phyloP scores from a whole-genome alignment of 2,888 invertebrate species.

The Dasypolia templi region DNA sequence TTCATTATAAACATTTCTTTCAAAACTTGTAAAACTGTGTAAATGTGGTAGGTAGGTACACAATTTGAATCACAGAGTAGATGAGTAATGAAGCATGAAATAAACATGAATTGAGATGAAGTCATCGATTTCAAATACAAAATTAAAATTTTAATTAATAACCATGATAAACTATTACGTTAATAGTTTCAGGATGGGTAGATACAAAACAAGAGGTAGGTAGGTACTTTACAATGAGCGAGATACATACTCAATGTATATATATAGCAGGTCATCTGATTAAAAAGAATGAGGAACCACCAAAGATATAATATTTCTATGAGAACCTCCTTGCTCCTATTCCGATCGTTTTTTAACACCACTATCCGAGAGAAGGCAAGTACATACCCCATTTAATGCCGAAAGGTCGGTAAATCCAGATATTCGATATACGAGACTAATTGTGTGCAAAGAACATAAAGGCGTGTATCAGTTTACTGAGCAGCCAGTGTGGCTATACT shows the following conservation, averaged over 20 bases:
- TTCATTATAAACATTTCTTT: neutral
- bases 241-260: neutral
- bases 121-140: neutral
- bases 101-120: constrained; percentile 12
- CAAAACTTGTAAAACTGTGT: constrained; percentile 9
- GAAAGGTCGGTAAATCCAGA: constrained; percentile 72
- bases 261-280: too few species aligned
- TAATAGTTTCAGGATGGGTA: neutral
- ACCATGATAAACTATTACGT: neutral
- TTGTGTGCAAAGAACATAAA: constrained; percentile 70
- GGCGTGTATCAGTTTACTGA: constrained; percentile 70
- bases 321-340: neutral
- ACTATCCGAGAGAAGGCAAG: neutral
- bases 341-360: neutral
- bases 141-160: neutral
- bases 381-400: constrained; percentile 14
- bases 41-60: constrained; percentile 8
- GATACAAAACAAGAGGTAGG: neutral
- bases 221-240: neutral
- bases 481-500: constrained; percentile 64
- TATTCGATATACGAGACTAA: constrained; percentile 58
- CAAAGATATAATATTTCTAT: too few species aligned
- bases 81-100: constrained; percentile 3
- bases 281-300: neutral
- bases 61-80: constrained; percentile 20